These are phyloP conservation scores for Leptosomus discolor DNA, from an alignment of 2,113 vertebrate species.

Conservation along the genomic window DNA sequence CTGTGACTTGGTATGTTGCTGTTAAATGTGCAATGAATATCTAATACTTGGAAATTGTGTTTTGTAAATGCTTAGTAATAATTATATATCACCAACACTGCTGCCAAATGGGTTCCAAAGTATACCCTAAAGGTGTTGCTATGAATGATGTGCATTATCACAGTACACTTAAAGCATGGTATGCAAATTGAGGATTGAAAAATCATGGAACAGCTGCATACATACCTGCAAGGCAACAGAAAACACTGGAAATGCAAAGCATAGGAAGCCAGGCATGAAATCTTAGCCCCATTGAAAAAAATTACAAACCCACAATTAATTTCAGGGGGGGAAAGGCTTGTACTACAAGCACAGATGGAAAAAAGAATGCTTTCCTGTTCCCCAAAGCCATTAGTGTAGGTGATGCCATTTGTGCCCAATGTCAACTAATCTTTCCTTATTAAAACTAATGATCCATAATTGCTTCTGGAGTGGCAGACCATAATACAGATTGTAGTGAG, in stretches of 20 bases:
- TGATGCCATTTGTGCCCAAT: neutral
- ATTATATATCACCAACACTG: neutral
- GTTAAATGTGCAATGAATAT: neutral
- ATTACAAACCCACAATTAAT: neutral
- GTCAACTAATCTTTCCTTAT: neutral
- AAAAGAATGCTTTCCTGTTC: neutral
- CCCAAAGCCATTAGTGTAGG: neutral
- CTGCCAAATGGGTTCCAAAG: neutral
- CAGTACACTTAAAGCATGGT: neutral
- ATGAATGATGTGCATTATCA: neutral
- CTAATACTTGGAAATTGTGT: neutral
- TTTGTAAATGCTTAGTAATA: neutral
- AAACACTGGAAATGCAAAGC: neutral
- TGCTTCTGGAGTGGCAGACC: neutral
- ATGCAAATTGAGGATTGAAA: neutral
- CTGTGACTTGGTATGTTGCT: neutral
- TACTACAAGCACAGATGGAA: neutral
- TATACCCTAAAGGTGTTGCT: neutral
- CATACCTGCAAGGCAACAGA: neutral
- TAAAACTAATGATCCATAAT: conserved; percentile 17
- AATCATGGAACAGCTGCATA: neutral
- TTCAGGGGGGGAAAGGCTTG: neutral
- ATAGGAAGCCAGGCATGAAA: neutral
- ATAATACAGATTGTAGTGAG: neutral
- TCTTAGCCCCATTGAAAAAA: neutral